phyloP scores from a whole-genome alignment of 23 tunicate species.

The Oikopleura dioica region DNA sequence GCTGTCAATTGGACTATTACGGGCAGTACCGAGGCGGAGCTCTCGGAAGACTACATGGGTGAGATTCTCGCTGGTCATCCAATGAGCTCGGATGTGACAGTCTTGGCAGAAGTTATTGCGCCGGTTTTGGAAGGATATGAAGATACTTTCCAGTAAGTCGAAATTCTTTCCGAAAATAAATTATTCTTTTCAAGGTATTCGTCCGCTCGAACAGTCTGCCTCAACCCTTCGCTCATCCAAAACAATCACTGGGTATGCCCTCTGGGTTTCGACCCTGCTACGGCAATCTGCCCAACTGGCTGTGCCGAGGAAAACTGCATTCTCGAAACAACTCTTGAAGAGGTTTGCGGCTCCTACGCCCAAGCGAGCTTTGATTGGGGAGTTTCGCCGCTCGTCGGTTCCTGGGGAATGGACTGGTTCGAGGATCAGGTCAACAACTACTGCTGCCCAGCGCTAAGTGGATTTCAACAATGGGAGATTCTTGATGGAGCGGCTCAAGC shows the following conservation, averaged over 20 bases:
- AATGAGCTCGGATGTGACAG: not conserved
- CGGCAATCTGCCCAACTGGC: too few species aligned
- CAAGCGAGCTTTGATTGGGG: too few species aligned
- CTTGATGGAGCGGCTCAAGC: not conserved
- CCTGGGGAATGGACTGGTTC: not conserved
- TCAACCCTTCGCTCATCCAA: too few species aligned
- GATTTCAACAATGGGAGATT: too few species aligned
- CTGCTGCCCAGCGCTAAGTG: too few species aligned
- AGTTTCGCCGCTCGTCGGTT: too few species aligned
- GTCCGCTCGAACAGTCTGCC: too few species aligned
- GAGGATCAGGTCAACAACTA: not conserved
- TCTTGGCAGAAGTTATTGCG: too few species aligned
- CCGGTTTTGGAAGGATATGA: too few species aligned
- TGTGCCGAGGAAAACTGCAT: not conserved
- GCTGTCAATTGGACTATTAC: not conserved
- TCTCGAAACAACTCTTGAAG: not conserved
- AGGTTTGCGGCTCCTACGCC: not conserved
- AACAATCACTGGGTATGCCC: not conserved
- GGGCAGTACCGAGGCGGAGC: not conserved
- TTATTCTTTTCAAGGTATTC: too few species aligned
- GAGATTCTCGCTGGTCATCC: not conserved
- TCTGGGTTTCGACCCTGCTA: not conserved
- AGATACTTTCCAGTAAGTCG: too few species aligned
- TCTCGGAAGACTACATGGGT: not conserved
- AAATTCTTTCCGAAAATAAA: too few species aligned